phyloP scores from a whole-genome alignment of 2,113 vertebrate genomes.

The Eonycteris spelaea region DNA sequence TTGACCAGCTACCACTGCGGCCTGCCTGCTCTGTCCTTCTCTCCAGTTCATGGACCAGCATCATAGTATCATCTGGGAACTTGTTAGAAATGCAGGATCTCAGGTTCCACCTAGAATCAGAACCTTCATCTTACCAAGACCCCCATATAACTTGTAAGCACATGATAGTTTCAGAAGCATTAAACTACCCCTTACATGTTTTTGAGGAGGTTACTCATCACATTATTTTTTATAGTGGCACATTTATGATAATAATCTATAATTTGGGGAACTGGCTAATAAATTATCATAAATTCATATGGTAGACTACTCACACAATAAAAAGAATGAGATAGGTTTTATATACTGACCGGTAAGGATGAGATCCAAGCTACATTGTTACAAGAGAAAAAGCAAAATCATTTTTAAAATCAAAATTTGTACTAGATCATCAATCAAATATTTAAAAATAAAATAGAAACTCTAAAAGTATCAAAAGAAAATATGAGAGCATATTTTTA shows the following conservation, averaged over 20 bases:
- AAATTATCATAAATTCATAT: not conserved
- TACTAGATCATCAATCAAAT: not conserved
- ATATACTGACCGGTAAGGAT: not conserved
- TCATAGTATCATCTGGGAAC: not conserved
- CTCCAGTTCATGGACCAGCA: not conserved
- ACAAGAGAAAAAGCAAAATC: not conserved
- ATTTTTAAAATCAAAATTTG: not conserved
- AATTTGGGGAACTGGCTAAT: not conserved
- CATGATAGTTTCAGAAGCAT: not conserved
- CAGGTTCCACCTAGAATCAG: no score
- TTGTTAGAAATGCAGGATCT: not conserved
- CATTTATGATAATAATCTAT: not conserved
- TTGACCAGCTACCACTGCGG: not conserved
- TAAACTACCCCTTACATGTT: not conserved
- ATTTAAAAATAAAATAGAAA: conserved; percentile 7
- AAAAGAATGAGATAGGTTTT: not conserved
- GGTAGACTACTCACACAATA: not conserved
- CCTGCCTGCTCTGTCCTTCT: no score
- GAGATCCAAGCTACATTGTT: not conserved
- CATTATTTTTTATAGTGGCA: not conserved
- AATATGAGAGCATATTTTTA: not conserved
- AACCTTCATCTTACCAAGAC: not conserved
- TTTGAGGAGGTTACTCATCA: not conserved
- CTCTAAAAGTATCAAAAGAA: not conserved
- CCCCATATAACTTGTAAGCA: not conserved